These are phyloP conservation scores for Pitta sordida DNA, from an alignment of 2,113 vertebrate genomes.

Conservation along the genomic window DNA sequence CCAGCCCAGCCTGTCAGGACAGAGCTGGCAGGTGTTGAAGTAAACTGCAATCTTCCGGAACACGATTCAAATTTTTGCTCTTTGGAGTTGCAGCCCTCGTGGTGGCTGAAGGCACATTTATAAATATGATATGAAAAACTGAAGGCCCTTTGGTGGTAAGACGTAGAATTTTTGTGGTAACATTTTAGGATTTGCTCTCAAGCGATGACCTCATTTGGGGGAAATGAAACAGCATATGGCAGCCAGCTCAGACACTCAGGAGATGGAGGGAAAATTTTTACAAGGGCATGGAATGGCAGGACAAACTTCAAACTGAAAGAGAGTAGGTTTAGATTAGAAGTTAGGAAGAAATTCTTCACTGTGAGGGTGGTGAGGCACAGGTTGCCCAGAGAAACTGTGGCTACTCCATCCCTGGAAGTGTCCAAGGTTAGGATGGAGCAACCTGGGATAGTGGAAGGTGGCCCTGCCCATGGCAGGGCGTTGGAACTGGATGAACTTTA, in stretches of 20 bases:
- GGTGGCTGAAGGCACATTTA: not conserved
- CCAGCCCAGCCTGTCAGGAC: not conserved
- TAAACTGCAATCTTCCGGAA: not conserved
- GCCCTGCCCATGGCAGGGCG: no score
- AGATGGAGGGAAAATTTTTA: not conserved
- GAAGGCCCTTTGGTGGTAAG: not conserved
- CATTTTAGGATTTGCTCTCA: not conserved
- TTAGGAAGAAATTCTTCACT: fast-evolving
- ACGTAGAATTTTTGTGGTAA: not conserved
- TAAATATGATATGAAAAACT: not conserved
- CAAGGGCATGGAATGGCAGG: not conserved
- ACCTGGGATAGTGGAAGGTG: not conserved
- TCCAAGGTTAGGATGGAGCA: not conserved
- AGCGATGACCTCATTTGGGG: not conserved
- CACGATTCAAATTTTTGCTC: not conserved
- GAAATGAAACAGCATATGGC: not conserved
- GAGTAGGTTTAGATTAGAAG: not conserved
- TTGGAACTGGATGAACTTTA: fast-evolving
- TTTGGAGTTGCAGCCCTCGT: not conserved
- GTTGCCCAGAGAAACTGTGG: not conserved
- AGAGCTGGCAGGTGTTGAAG: not conserved
- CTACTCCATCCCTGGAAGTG: not conserved
- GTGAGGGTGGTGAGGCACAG: fast-evolving
- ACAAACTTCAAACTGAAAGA: not conserved
- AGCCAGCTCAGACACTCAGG: not conserved